Conservation (phyloP, 2,113 vertebrate genomes). For the Pipra filicauda region DNA sequence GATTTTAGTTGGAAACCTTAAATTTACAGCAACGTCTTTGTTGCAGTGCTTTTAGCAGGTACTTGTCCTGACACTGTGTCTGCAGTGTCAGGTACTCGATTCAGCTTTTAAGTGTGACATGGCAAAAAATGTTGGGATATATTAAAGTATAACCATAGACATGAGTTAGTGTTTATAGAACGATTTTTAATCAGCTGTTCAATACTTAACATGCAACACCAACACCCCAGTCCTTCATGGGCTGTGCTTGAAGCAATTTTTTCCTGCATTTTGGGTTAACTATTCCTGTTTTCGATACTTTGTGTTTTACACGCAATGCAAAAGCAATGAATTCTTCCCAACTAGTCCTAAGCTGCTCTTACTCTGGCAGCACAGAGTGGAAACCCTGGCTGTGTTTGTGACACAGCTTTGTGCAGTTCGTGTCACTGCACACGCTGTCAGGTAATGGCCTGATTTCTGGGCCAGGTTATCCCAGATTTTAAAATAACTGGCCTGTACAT, state of each 20-base stretch:
- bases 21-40: neutral
- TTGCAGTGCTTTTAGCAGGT: neutral
- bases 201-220: neutral
- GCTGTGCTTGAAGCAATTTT: neutral
- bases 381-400: neutral
- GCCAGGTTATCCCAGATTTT: neutral
- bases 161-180: neutral
- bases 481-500: neutral
- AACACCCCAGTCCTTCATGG: neutral
- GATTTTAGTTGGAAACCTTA: neutral
- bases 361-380: neutral
- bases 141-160: neutral
- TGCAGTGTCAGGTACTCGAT: neutral
- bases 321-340: neutral
- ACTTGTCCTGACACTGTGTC: neutral
- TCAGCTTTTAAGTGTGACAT: neutral
- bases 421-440: neutral
- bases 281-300: neutral
- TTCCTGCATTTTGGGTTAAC: neutral
- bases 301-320: neutral
- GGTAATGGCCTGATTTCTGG: neutral
- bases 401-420: neutral
- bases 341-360: neutral
- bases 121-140: neutral
- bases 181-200: neutral